phyloP scores from a whole-genome alignment of 2,888 invertebrate genomes.

The Drosophila fungiperda region DNA sequence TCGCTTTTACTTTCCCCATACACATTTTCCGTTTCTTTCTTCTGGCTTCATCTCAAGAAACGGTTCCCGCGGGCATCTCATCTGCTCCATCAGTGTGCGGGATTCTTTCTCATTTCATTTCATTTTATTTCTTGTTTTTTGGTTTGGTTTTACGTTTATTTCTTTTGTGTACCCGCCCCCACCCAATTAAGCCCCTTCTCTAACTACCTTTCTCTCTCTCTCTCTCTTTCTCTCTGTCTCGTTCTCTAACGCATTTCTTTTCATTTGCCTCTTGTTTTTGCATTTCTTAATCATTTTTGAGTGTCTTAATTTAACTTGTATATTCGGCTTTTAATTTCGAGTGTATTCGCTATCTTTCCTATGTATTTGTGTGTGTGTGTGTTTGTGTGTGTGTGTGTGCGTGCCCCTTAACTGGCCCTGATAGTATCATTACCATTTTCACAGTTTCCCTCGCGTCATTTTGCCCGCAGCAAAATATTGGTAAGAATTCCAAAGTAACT shows the following conservation, averaged over 20 bases:
- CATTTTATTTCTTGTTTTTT: constrained; percentile 32
- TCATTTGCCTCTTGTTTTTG: constrained; percentile 50
- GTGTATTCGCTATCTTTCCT: constrained; percentile 31
- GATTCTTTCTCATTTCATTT: constrained; percentile 39
- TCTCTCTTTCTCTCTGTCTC: neutral
- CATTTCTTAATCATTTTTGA: constrained; percentile 79
- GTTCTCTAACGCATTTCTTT: constrained; percentile 31
- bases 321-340: constrained; percentile 64
- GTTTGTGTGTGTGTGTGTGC: constrained; percentile 6
- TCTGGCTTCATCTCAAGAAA: constrained; percentile 60
- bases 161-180: constrained; percentile 31
- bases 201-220: neutral
- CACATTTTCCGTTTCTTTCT: constrained; percentile 24
- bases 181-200: neutral
- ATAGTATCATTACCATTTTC: constrained; percentile 67
- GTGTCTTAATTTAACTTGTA: constrained; percentile 74
- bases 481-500: constrained; percentile 24
- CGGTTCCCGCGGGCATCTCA: constrained; percentile 80
- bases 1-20: constrained; percentile 33
- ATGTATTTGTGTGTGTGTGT: constrained; percentile 11
- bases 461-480: constrained; percentile 1
- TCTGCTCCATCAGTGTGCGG: constrained; percentile 65
- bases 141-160: constrained; percentile 43
- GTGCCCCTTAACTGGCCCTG: constrained; percentile 59
- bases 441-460: constrained; percentile 32